A percentile compares a stretch with the other conserved stretches of the same genome.
phyloP scores from a whole-genome alignment of 2,113 vertebrate genomes.

The Zapornia atra region DNA sequence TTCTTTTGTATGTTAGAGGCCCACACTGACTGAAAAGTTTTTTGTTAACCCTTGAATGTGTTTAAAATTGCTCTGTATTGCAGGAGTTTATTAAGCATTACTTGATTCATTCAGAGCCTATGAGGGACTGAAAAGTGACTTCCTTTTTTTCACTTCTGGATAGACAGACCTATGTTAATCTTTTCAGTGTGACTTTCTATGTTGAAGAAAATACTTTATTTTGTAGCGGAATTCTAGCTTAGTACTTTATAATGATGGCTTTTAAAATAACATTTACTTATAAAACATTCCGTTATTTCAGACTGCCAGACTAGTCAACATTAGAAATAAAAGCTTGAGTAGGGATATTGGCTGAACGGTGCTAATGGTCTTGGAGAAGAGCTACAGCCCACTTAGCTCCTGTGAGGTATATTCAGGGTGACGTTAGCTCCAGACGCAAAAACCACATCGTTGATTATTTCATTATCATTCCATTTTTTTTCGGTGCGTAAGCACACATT shows the following conservation, averaged over 20 bases:
- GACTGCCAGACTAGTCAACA: background rate
- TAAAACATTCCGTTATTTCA: background rate
- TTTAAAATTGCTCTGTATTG: background rate
- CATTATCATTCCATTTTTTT: background rate
- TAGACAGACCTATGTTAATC: background rate
- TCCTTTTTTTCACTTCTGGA: background rate
- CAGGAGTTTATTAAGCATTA: background rate
- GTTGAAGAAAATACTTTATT: background rate
- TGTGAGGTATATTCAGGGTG: background rate
- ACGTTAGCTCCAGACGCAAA: background rate
- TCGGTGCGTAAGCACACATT: background rate
- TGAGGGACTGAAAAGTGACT: background rate
- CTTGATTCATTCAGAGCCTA: background rate
- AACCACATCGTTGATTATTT: background rate
- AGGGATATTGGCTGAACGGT: background rate
- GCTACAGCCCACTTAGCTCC: background rate
- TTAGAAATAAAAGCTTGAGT: background rate
- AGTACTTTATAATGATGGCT: background rate
- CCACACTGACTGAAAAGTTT: slow-evolving; percentile 10
- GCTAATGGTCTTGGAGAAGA: background rate
- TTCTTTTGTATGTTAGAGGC: slow-evolving; percentile 28
- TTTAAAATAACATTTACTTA: background rate
- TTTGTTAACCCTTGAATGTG: slow-evolving; percentile 11
- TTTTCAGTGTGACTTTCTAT: background rate
- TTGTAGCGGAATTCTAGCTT: background rate